Conservation (phyloP, 2,888 invertebrate species). For the Ichneumon xanthorius region DNA sequence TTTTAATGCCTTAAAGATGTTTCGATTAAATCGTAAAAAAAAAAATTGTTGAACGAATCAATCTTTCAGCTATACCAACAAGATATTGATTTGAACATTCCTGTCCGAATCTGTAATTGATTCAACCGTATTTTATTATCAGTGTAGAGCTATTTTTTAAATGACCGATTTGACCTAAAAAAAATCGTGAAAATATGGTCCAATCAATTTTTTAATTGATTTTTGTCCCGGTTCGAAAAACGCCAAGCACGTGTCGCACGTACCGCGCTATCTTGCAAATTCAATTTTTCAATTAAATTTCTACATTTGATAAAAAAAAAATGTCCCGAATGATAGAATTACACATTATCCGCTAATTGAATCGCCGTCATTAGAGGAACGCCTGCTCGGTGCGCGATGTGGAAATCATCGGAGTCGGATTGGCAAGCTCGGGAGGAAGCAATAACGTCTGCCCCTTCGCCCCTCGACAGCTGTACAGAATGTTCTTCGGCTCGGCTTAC, state of each 20-base stretch:
- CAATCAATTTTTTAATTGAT: too few relatives aligned
- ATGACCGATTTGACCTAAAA: background rate
- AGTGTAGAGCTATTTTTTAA: background rate
- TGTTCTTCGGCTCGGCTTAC: conserved; percentile 12
- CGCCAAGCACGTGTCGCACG: too few relatives aligned
- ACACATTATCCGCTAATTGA: background rate
- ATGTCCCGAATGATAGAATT: background rate
- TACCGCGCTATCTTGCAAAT: background rate
- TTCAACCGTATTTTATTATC: too few relatives aligned
- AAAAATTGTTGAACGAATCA: too few relatives aligned
- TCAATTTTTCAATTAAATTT: background rate
- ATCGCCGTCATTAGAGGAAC: conserved; percentile 29
- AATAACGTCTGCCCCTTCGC: conserved; percentile 32
- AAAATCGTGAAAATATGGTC: background rate
- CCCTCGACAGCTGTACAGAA: conserved; percentile 39
- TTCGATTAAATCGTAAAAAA: too few relatives aligned
- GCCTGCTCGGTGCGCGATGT: conserved; percentile 48
- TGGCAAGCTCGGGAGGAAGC: conserved; percentile 57
- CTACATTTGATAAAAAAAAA: background rate
- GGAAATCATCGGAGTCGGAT: conserved; percentile 53
- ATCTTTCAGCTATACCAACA: too few relatives aligned
- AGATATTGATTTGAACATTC: too few relatives aligned
- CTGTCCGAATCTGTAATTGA: too few relatives aligned
- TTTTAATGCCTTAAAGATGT: too few relatives aligned
- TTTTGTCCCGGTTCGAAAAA: too few relatives aligned